Conservation (phyloP, 2,888 invertebrate genomes). For the Himalopsyche japonica region DNA sequence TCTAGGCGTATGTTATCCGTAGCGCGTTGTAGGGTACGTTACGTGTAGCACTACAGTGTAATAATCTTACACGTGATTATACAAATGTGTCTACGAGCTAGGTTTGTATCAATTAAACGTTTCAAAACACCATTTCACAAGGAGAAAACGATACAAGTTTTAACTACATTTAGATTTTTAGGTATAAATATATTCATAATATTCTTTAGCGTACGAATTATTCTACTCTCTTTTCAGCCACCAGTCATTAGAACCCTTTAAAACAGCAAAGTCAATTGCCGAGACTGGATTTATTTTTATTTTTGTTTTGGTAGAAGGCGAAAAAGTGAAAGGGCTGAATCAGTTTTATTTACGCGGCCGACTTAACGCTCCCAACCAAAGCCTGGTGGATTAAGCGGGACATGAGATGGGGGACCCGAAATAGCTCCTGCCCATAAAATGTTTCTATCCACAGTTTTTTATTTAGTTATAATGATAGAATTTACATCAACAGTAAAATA, state of each 20-base stretch:
- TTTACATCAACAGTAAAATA: background rate
- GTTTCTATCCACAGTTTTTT: background rate
- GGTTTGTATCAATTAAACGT: too few relatives aligned
- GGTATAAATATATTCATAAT: background rate
- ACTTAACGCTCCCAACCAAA: conserved; percentile 9
- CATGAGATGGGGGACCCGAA: background rate
- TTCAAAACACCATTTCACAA: too few relatives aligned
- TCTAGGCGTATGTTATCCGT: too few relatives aligned
- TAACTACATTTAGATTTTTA: too few relatives aligned
- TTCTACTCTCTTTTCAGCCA: background rate
- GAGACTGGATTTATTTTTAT: background rate
- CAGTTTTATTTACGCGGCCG: conserved; percentile 31
- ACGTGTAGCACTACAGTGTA: too few relatives aligned
- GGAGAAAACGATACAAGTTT: too few relatives aligned
- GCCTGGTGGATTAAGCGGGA: conserved; percentile 1
- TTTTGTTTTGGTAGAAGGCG: background rate
- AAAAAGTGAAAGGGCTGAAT: conserved; percentile 3
- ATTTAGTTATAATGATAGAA: background rate
- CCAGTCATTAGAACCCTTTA: background rate
- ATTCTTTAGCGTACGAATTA: background rate
- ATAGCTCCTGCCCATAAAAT: background rate
- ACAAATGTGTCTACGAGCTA: too few relatives aligned
- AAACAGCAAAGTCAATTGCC: background rate
- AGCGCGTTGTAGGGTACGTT: too few relatives aligned
- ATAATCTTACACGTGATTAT: too few relatives aligned